Conservation (phyloP, 2,888 invertebrate species). For the Adelognathus sp. region DNA sequence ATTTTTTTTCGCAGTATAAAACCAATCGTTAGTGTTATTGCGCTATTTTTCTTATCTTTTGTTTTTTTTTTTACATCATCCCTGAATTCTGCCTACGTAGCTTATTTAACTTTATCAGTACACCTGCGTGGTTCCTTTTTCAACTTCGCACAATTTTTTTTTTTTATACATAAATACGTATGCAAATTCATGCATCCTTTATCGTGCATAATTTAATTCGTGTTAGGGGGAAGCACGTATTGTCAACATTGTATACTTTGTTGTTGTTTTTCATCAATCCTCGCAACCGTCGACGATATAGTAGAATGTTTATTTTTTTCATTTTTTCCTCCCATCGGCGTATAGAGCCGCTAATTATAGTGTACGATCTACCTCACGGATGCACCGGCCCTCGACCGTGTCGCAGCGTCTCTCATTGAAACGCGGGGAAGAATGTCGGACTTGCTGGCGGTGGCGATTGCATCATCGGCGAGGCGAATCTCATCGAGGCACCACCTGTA, state of each 20-base stretch:
- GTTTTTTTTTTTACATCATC: constrained; percentile 17
- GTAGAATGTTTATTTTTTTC: constrained; percentile 27
- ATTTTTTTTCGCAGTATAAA: too few species aligned
- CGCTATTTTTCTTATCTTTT: constrained; percentile 30
- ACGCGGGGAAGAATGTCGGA: constrained; percentile 77
- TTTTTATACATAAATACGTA: constrained; percentile 53
- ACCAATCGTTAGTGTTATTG: constrained; percentile 27
- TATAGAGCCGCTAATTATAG: constrained; percentile 41
- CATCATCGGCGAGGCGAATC: constrained; percentile 69
- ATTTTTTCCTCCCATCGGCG: constrained; percentile 28
- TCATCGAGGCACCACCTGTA: constrained; percentile 70
- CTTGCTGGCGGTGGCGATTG: constrained; percentile 72
- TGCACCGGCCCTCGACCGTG: constrained; percentile 40
- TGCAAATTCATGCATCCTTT: constrained; percentile 50
- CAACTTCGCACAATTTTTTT: neutral
- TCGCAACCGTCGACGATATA: constrained; percentile 47
- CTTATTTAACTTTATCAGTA: constrained; percentile 53
- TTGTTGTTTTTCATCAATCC: constrained; percentile 51
- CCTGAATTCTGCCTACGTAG: constrained; percentile 46
- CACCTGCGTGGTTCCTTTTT: constrained; percentile 26
- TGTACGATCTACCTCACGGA: constrained; percentile 52
- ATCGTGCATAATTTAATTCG: constrained; percentile 64
- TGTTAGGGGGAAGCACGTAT: constrained; percentile 74
- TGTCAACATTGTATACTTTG: constrained; percentile 63
- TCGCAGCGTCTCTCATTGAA: constrained; percentile 72